Base-by-base conservation (phyloP, 2,113 vertebrate species). In the Actenoides lindsayi region DNA sequence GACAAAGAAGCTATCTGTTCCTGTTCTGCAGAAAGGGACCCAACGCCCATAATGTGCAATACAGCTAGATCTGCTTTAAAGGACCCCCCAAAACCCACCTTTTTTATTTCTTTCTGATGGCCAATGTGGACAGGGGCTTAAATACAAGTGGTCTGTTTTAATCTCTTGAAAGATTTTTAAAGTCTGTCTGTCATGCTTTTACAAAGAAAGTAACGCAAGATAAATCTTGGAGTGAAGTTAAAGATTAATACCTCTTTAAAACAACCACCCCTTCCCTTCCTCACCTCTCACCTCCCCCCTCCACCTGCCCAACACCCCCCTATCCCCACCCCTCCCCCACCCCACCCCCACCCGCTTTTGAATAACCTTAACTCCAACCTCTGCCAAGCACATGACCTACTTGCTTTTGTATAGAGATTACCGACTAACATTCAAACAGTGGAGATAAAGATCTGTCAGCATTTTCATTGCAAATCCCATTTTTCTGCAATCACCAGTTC, bases 401-500 rank as follows among this genome's bases (percentile, higher is more conserved):
- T 94, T 71, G 60, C 46, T 91, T 88, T 96, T 96, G 68, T 94
- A 7, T 35, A 89, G 90, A 78, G 63, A 90, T 96, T 88, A 88
- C 39, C 73, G 80, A 82, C 60, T 68, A 87, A 57, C 50, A 89
- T 50, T 77, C 63, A 86, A 73, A 80, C 42, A 16, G 46, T 27
- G 39, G 25, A 77, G 85, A 80, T 90, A 94, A 85, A 87, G 53
- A 62, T 81, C 85, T 71, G 83, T 96, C 93, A 96, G 92, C 96
- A 18, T 90, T 94, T 95, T 83, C 51, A 53, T 83, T 94, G 71
- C 94, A 90, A 90, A 90, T 75, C 67, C 50, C 30, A 17, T 92
- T 96, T 94, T 90, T 83, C 83, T 94, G 68, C 67, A 67, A 21
- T 85, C 82, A n/a, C 18, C 51, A 56, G 46, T 88, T 76, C 57